phyloP scores from a whole-genome alignment of 2,888 invertebrate genomes.

The Ethmia dodecea region DNA sequence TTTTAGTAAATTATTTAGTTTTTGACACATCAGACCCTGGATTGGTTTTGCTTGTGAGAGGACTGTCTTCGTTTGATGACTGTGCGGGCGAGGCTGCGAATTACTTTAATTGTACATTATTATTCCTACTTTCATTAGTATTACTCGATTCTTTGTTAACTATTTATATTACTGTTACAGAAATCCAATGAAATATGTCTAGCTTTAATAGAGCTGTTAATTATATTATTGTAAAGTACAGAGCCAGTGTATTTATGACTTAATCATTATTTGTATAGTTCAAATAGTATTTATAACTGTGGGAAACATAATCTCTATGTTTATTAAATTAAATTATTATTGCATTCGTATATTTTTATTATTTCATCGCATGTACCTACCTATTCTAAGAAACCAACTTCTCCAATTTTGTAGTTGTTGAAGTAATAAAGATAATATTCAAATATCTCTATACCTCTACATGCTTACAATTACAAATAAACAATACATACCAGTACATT shows the following conservation, averaged over 20 bases:
- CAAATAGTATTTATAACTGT: conserved; percentile 71
- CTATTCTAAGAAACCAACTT: no score
- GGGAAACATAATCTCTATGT: conserved; percentile 59
- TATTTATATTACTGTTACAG: conserved; percentile 72
- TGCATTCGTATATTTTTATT: conserved; percentile 41
- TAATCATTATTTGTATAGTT: conserved; percentile 76
- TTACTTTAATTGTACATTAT: conserved; percentile 56
- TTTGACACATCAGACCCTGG: conserved; percentile 24
- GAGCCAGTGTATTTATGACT: conserved; percentile 75
- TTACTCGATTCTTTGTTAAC: conserved; percentile 71
- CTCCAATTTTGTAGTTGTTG: no score
- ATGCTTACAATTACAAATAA: no score
- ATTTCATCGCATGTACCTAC: no score
- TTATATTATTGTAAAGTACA: conserved; percentile 72
- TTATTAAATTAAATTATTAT: conserved; percentile 75
- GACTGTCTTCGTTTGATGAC: conserved; percentile 21
- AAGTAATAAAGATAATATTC: not conserved
- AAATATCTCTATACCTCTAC: no score
- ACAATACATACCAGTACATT: no score
- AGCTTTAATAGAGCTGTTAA: conserved; percentile 72
- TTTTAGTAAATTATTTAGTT: conserved; percentile 51
- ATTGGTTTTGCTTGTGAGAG: not conserved
- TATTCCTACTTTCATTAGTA: conserved; percentile 67
- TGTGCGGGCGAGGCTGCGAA: conserved; percentile 39
- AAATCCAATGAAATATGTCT: conserved; percentile 66